Percentiles rank a stretch among this genome's conserved stretches.
phyloP scores from a whole-genome alignment of 2,888 invertebrate genomes.

The Latheticus oryzae region DNA sequence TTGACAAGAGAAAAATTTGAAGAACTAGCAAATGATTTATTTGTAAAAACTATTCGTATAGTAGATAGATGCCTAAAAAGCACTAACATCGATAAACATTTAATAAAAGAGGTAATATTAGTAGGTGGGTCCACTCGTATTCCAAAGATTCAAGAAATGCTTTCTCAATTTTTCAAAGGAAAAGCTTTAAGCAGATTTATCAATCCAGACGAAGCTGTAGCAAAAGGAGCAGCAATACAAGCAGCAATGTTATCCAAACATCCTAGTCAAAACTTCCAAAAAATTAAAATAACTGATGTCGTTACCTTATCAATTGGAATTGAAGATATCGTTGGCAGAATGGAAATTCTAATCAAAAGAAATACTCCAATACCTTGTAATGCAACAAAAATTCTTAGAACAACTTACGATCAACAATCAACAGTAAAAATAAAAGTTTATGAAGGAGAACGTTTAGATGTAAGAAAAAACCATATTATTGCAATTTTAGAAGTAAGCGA shows the following conservation, averaged over 20 bases:
- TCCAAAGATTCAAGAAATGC: slow-evolving; percentile 48
- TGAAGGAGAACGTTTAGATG: slow-evolving; percentile 46
- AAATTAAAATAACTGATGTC: slow-evolving; percentile 47
- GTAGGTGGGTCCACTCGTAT: slow-evolving; percentile 54
- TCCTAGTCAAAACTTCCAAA: slow-evolving; percentile 31
- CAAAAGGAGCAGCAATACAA: slow-evolving; percentile 52
- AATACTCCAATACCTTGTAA: slow-evolving; percentile 43
- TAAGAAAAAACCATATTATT: slow-evolving; percentile 35
- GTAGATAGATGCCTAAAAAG: slow-evolving; percentile 46
- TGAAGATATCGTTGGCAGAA: slow-evolving; percentile 33
- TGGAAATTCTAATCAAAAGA: slow-evolving; percentile 46
- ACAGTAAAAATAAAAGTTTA: slow-evolving; percentile 33
- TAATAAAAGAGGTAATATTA: slow-evolving; percentile 52
- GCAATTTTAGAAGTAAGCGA: slow-evolving; percentile 34
- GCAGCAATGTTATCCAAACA: slow-evolving; percentile 45
- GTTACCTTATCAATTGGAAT: slow-evolving; percentile 51
- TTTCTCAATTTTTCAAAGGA: slow-evolving; percentile 45
- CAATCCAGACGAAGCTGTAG: slow-evolving; percentile 53
- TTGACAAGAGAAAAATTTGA: slow-evolving; percentile 50
- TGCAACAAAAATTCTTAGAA: slow-evolving; percentile 11
- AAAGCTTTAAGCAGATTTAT: slow-evolving; percentile 46
- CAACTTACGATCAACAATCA: slow-evolving; percentile 41
- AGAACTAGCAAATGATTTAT: slow-evolving; percentile 41
- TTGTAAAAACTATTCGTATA: slow-evolving; percentile 46
- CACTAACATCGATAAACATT: slow-evolving; percentile 38